Evolutionary conservation across 2,113 vertebrate genomes (phyloP).

Genomic region (Abramis brama): DNA sequence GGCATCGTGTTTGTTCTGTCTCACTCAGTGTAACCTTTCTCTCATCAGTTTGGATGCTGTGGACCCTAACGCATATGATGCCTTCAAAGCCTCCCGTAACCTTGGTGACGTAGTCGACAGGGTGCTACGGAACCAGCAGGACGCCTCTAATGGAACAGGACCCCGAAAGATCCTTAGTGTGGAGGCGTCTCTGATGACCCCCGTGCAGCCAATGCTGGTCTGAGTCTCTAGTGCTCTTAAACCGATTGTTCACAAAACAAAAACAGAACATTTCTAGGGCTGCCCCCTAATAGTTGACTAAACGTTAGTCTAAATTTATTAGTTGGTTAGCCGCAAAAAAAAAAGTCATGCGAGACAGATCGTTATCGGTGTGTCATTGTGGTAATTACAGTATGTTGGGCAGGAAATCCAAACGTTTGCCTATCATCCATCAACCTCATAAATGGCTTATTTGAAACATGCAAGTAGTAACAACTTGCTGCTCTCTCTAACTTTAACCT

Average conservation of each 20-base stretch:
- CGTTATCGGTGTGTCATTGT: no score
- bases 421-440: no score
- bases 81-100: conserved; percentile 95
- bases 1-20: background rate
- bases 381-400: no score
- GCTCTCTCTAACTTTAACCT: no score
- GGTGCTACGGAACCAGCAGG: conserved; percentile 89
- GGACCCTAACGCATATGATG: conserved; percentile 95
- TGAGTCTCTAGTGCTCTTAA: conserved; percentile 15
- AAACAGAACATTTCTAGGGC: background rate
- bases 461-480: no score
- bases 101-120: conserved; percentile 92
- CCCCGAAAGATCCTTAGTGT: conserved; percentile 82
- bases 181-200: conserved; percentile 93
- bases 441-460: no score
- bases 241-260: background rate
- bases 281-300: no score
- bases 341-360: no score
- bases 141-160: conserved; percentile 81
- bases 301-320: no score
- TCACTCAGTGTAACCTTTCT: background rate
- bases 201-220: conserved; percentile 98
- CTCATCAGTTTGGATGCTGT: conserved; percentile 87
- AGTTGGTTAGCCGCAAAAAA: no score
- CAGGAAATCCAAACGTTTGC: no score